These are phyloP conservation scores for Scrobipalpa costella DNA, from an alignment of 2,888 invertebrate species.

Conservation along the genomic window DNA sequence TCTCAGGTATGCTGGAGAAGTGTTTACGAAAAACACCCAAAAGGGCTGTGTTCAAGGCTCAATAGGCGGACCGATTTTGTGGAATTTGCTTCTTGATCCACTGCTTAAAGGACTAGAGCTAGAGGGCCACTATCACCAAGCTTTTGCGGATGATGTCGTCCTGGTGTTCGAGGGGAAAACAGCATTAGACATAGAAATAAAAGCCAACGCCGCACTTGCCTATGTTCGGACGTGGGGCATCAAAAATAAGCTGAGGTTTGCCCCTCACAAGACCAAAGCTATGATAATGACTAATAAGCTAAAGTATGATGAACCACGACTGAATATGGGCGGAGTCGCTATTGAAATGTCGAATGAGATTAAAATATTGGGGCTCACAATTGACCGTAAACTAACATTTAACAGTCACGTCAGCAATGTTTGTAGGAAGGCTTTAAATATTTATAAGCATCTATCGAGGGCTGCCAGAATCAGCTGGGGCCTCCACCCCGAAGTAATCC, in stretches of 20 bases:
- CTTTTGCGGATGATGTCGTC: neutral
- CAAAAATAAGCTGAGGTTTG: slow-evolving; percentile 1
- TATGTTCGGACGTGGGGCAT: neutral
- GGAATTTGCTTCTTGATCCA: slow-evolving; percentile 9
- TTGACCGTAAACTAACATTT: neutral
- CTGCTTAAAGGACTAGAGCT: neutral
- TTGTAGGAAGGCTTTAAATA: neutral
- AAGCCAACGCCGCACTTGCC: neutral
- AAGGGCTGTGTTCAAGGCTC: slow-evolving; percentile 18
- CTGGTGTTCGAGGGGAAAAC: neutral
- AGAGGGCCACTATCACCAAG: too few relatives aligned
- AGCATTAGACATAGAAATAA: neutral
- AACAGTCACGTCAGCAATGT: neutral
- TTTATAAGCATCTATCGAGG: neutral
- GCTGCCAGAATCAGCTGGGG: neutral
- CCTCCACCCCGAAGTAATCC: neutral
- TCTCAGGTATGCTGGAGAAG: neutral
- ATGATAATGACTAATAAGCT: neutral
- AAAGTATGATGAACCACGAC: neutral
- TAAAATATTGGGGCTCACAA: neutral
- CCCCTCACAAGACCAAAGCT: neutral
- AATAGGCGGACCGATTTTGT: neutral
- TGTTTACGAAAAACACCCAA: neutral
- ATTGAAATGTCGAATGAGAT: neutral
- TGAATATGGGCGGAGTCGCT: neutral